Base-by-base conservation (phyloP, 92 coral and sea anemone genomes). In the Galaxea fascicularis region DNA sequence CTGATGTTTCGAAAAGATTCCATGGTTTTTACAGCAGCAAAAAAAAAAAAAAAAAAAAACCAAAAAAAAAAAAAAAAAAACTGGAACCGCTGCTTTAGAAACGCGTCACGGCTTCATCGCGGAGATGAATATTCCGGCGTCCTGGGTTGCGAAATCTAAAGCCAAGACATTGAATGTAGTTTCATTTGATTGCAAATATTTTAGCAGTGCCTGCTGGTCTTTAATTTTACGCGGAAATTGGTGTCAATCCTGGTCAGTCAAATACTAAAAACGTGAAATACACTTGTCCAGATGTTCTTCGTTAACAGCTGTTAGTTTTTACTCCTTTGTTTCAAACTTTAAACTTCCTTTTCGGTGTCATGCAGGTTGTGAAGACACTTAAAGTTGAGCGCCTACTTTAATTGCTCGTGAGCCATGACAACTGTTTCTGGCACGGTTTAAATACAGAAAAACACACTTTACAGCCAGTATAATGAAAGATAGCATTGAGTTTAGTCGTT, bases 271-370 rank as follows among this genome's bases (percentile, higher is more conserved):
- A 31, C 15, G 18, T 6, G 4, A 41, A 3, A 31, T 47, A 31
- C 67, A 54, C 44, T 17, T 7, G 13, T 13, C 47, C 67, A 7
- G 66, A 30, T 75, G 80, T 20, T 56, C 29, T 29, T 28, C 56
- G 15, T 11, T 10, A 75, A 41, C 20, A 29, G 67, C 53, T 1
- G 8, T 39, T 27, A 29, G 27, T 54, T 75, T 21, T 49, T 30
- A 18, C 16, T 7, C 30, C 51, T 54, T 75, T 75, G 80, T 75
- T 29, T 54, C 67, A n/a, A 31, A 29, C 80, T 75, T 75, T 30
- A 53, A 53, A 75, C 44, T 20, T 20, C 3, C 1, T 51, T 75
- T 57, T 73, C 25, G 59, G 45, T 16, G 22, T 56, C 22, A 4
- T 56, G 62, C 20, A 5, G 28, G 28, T n/a, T 9, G 64, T 18